Evolutionary conservation across 2,888 invertebrate species (phyloP).

Genomic region (Cryptophagus acutangulus): DNA sequence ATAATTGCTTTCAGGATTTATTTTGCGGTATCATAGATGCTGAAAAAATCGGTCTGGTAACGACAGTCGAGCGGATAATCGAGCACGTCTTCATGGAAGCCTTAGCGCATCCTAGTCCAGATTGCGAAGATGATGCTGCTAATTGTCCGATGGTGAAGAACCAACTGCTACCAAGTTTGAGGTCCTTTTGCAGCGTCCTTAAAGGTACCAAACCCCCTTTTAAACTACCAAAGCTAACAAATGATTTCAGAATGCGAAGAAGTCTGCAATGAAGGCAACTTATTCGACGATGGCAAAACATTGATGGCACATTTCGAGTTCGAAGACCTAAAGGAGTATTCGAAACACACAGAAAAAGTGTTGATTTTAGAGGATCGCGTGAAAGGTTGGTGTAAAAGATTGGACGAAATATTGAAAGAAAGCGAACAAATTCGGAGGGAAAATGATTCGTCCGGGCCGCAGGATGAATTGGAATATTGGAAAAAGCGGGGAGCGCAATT

Average conservation of each 20-base stretch:
- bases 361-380: conserved; percentile 67
- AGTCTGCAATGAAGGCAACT: conserved; percentile 70
- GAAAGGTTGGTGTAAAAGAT: conserved; percentile 72
- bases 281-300: conserved; percentile 70
- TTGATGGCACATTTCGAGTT: conserved; percentile 53
- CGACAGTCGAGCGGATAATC: conserved; percentile 81
- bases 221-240: background rate
- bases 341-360: conserved; percentile 62
- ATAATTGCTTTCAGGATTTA: conserved; percentile 39
- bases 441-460: conserved; percentile 87
- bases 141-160: conserved; percentile 78
- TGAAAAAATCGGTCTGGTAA: conserved; percentile 72
- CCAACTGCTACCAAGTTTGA: conserved; percentile 72
- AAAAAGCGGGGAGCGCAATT: conserved; percentile 91
- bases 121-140: conserved; percentile 76
- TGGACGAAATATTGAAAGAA: conserved; percentile 81
- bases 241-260: conserved; percentile 84
- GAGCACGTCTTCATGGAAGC: conserved; percentile 90
- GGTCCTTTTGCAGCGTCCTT: conserved; percentile 88
- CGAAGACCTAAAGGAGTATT: conserved; percentile 66
- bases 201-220: conserved; percentile 54
- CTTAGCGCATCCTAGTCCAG: conserved; percentile 71
- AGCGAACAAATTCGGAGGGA: conserved; percentile 89
- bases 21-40: conserved; percentile 80
- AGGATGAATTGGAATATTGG: conserved; percentile 95